Conservation (phyloP, 2,797 vertebrate species). For the Rhynchotus rufescens region DNA sequence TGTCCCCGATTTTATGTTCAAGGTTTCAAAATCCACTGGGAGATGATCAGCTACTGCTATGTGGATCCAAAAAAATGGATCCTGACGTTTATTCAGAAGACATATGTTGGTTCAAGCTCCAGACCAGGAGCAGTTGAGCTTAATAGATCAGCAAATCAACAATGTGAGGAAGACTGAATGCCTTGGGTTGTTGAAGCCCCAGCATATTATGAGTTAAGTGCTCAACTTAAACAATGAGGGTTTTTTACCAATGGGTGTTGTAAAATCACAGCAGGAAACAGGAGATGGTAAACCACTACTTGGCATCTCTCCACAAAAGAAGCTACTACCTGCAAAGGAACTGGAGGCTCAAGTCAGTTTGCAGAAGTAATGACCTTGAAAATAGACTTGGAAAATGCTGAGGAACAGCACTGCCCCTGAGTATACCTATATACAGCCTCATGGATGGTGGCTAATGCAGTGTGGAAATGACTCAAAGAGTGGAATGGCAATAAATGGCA, state of each 20-base stretch:
- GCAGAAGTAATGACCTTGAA: conserved; percentile 60
- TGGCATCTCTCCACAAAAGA: conserved; percentile 14
- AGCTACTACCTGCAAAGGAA: conserved; percentile 22
- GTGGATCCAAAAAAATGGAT: background rate
- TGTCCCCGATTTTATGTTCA: background rate
- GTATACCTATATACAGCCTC: background rate
- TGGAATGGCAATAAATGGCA: background rate
- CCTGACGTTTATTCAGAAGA: background rate
- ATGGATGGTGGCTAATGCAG: background rate
- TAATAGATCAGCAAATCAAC: background rate
- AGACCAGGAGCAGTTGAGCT: background rate
- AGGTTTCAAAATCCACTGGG: background rate
- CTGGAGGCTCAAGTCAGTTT: conserved; percentile 27
- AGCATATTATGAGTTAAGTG: background rate
- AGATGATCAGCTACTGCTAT: background rate
- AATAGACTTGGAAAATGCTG: conserved; percentile 50
- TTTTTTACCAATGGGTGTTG: conserved; percentile 19
- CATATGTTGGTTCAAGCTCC: background rate
- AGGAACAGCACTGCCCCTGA: background rate
- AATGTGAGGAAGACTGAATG: background rate
- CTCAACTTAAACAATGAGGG: background rate
- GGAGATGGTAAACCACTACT: conserved; percentile 16
- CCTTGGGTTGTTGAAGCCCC: background rate
- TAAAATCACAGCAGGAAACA: conserved; percentile 27
- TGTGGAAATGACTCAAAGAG: background rate